These are phyloP conservation scores for Sminthurinus aureus DNA, from an alignment of 2,888 invertebrate species.

Conservation along the genomic window DNA sequence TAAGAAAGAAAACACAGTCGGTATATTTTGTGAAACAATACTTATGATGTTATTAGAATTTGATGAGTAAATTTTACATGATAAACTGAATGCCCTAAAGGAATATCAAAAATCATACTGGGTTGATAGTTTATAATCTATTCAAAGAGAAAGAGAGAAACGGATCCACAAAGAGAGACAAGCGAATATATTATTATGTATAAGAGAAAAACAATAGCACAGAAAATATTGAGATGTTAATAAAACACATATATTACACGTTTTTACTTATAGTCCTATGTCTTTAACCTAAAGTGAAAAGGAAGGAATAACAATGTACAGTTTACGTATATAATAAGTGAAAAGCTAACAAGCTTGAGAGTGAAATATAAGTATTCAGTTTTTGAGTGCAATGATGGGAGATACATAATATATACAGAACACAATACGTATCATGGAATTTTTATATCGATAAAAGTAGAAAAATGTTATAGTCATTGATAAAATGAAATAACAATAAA, in stretches of 20 bases:
- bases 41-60: conserved; percentile 28
- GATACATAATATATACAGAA: no score
- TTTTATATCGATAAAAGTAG: neutral
- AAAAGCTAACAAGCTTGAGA: neutral
- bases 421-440: neutral
- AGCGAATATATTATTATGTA: no score
- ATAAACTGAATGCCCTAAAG: neutral
- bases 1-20: no score
- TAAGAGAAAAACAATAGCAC: neutral
- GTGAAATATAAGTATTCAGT: no score
- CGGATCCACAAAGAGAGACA: neutral
- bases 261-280: no score
- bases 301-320: no score
- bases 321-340: no score
- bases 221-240: neutral
- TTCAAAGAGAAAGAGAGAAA: neutral
- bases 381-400: no score
- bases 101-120: neutral
- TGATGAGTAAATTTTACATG: conserved; percentile 19
- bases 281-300: no score
- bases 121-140: neutral
- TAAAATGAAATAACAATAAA: neutral
- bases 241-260: neutral
- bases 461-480: neutral
- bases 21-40: no score